A percentile compares a stretch with the other conserved stretches of the same genome.
Conservation (phyloP, 2,797 vertebrate genomes). For the Notamacropus eugenii region DNA sequence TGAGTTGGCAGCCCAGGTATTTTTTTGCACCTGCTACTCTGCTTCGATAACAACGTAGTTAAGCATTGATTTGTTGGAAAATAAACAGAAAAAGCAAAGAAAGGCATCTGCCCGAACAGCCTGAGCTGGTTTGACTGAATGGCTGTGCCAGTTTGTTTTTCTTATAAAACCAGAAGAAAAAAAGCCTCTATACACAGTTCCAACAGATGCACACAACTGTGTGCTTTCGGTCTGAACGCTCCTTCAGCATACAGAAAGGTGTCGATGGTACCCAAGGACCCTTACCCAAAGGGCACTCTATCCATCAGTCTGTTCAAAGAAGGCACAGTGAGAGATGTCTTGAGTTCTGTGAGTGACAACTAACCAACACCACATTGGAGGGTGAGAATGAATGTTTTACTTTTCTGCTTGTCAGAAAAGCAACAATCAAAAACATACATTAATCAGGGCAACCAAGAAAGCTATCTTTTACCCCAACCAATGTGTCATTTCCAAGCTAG, state of each 20-base stretch:
- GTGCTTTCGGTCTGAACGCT: constrained; percentile 56
- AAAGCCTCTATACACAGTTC: constrained; percentile 22
- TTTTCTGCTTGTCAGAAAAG: neutral
- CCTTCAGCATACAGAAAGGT: constrained; percentile 53
- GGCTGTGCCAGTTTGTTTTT: constrained; percentile 79
- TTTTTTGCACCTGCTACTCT: constrained; percentile 88
- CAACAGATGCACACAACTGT: constrained; percentile 3
- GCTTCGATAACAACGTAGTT: constrained; percentile 85
- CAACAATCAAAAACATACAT: constrained; percentile 20
- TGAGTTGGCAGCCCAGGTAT: constrained; percentile 86
- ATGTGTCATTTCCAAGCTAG: constrained; percentile 36
- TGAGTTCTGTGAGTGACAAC: constrained; percentile 53
- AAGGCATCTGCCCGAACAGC: constrained; percentile 87
- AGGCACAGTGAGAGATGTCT: constrained; percentile 57
- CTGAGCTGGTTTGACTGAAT: constrained; percentile 78
- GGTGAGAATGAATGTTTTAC: constrained; percentile 34
- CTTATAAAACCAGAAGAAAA: constrained; percentile 76
- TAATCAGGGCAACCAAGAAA: constrained; percentile 50
- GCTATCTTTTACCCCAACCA: constrained; percentile 49
- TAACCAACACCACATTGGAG: constrained; percentile 50
- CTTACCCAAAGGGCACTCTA: constrained; percentile 60
- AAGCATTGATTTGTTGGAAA: constrained; percentile 88
- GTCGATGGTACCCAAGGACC: constrained; percentile 52
- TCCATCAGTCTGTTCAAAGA: constrained; percentile 65
- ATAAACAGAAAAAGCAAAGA: constrained; percentile 88